phyloP scores from a whole-genome alignment of 2,113 vertebrate genomes.

The Oxyruncus cristatus region DNA sequence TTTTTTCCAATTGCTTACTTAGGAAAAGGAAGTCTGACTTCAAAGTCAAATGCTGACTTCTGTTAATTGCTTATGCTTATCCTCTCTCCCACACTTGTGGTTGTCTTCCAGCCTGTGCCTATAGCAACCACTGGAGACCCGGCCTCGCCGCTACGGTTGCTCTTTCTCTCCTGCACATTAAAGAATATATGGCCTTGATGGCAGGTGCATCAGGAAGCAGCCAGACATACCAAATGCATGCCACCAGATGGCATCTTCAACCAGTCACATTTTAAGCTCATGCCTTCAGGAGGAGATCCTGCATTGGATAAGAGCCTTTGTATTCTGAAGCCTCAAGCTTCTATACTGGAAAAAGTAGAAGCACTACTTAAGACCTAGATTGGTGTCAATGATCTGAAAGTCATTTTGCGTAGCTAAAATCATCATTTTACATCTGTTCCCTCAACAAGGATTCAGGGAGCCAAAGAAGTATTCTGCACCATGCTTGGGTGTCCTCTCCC shows the following conservation, averaged over 20 bases:
- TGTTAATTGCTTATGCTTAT: background rate
- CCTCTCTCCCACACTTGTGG: background rate
- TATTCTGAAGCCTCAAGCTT: background rate
- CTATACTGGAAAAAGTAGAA: background rate
- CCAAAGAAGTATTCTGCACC: background rate
- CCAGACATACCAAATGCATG: background rate
- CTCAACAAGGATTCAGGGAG: background rate
- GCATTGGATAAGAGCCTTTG: rapidly evolving
- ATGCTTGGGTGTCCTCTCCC: background rate
- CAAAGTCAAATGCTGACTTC: background rate
- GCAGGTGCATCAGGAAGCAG: background rate
- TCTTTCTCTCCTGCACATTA: background rate
- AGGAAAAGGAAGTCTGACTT: background rate
- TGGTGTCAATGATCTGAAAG: background rate
- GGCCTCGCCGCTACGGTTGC: background rate
- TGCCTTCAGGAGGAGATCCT: background rate
- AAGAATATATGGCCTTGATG: background rate
- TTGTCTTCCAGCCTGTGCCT: background rate
- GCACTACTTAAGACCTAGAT: background rate
- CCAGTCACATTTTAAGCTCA: background rate
- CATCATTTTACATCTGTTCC: background rate
- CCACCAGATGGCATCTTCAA: slow-evolving; percentile 61
- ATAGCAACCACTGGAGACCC: background rate
- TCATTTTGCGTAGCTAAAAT: background rate
- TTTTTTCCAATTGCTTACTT: background rate